phyloP scores from a whole-genome alignment of 2,888 invertebrate species.

The Lumbricus terrestris region DNA sequence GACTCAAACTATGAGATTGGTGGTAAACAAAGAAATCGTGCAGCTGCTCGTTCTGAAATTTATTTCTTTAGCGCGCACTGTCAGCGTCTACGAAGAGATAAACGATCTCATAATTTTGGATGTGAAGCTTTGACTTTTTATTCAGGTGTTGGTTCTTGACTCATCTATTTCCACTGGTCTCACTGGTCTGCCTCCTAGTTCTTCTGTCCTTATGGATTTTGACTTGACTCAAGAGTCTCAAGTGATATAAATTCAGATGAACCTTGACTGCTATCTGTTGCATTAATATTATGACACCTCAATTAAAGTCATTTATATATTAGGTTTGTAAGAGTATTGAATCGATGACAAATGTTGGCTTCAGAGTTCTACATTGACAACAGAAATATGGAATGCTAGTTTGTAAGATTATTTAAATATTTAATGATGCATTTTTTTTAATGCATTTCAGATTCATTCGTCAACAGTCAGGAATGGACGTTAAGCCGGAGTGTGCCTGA shows the following conservation, averaged over 20 bases:
- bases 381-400: background rate
- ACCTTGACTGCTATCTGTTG: background rate
- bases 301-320: background rate
- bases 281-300: background rate
- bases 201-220: background rate
- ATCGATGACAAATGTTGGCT: too few relatives aligned
- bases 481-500: conserved; percentile 14
- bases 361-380: background rate
- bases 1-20: too few relatives aligned
- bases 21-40: too few relatives aligned
- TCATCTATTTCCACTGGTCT: too few relatives aligned
- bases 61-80: too few relatives aligned
- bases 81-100: too few relatives aligned
- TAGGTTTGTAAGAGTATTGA: background rate
- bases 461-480: conserved; percentile 21
- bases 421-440: background rate
- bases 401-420: background rate
- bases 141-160: too few relatives aligned
- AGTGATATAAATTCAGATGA: background rate
- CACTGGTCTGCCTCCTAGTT: background rate
- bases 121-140: too few relatives aligned
- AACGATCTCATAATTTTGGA: too few relatives aligned
- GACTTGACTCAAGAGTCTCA: background rate
- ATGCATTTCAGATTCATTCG: conserved; percentile 14
- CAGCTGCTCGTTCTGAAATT: too few relatives aligned